Conservation (phyloP, 2,888 invertebrate species). For the Cantharis rustica region DNA sequence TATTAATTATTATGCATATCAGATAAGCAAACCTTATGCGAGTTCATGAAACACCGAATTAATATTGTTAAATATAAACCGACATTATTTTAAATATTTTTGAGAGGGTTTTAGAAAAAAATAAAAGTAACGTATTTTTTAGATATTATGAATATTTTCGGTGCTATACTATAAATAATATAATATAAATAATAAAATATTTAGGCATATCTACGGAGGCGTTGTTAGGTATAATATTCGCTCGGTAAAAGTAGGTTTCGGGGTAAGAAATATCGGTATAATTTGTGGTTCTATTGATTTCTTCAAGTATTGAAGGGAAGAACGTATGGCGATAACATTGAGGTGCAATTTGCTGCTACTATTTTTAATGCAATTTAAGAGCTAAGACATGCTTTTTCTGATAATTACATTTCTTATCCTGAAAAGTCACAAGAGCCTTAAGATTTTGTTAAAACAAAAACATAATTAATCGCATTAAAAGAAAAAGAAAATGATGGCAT, state of each 20-base stretch:
- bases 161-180: too few relatives aligned
- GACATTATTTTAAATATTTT: too few relatives aligned
- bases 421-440: neutral
- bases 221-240: neutral
- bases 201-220: neutral
- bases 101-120: too few relatives aligned
- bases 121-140: too few relatives aligned
- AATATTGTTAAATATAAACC: too few relatives aligned
- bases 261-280: neutral
- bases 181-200: too few relatives aligned
- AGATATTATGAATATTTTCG: too few relatives aligned
- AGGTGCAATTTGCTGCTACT: neutral
- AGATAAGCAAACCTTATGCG: too few relatives aligned
- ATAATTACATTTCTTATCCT: constrained; percentile 30
- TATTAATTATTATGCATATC: too few relatives aligned
- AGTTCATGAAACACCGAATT: too few relatives aligned
- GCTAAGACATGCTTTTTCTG: constrained; percentile 28
- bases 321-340: neutral
- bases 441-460: neutral
- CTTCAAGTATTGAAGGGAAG: neutral
- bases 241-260: neutral
- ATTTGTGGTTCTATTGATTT: constrained; percentile 14
- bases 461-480: neutral
- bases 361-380: constrained; percentile 27
- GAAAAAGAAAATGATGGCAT: neutral